Evolutionary conservation across 2,888 invertebrate species (phyloP).

Genomic region (Julus scandinavius): DNA sequence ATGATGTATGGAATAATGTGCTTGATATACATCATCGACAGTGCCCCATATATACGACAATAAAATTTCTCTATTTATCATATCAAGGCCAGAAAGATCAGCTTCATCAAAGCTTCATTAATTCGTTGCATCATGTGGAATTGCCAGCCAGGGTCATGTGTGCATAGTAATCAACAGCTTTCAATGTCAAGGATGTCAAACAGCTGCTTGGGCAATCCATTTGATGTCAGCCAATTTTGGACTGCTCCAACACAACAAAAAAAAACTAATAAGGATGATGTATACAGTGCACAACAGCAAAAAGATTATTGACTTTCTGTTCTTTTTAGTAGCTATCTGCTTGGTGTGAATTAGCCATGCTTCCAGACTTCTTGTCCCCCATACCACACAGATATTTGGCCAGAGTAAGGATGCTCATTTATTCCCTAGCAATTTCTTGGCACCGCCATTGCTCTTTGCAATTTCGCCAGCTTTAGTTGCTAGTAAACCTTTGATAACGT

Average conservation of each 20-base stretch:
- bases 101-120: constrained; percentile 9
- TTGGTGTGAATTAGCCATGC: no score
- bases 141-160: constrained; percentile 11
- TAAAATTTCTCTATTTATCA: not conserved
- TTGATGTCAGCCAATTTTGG: not conserved
- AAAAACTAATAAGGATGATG: not conserved
- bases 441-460: no score
- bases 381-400: no score
- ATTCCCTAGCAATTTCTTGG: no score
- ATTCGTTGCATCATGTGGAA: not conserved
- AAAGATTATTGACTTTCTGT: not conserved
- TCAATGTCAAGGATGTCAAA: constrained; percentile 8
- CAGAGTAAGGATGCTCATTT: no score
- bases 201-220: not conserved
- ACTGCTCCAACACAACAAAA: not conserved
- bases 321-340: not conserved
- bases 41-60: not conserved
- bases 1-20: not conserved
- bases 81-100: not conserved
- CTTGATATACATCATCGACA: not conserved
- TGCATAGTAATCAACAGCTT: not conserved
- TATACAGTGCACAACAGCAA: not conserved
- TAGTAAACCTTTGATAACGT: no score
- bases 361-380: no score
- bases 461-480: no score